These are phyloP conservation scores for Spialia ferax DNA, from an alignment of 2,888 invertebrate genomes.

Conservation along the genomic window DNA sequence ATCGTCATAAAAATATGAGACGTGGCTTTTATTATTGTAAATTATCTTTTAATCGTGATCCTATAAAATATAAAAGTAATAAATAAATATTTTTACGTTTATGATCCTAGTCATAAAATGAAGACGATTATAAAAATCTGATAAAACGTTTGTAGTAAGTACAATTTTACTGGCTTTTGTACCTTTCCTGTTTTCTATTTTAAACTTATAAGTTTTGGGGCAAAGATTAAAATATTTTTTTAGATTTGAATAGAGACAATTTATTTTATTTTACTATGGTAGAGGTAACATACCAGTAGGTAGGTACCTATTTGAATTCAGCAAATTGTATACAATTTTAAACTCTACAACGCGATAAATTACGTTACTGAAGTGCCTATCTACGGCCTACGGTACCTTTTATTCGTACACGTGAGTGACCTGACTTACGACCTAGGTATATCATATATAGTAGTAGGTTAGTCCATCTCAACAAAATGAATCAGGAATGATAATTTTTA, in stretches of 20 bases:
- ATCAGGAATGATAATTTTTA: background rate
- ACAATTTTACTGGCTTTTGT: background rate
- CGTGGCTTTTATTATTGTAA: constrained; percentile 49
- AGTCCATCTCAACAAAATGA: background rate
- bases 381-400: too few relatives aligned
- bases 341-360: background rate
- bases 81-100: background rate
- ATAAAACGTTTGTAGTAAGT: background rate
- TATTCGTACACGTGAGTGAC: background rate
- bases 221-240: background rate
- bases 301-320: too few relatives aligned
- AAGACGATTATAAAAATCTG: constrained; percentile 15
- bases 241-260: background rate
- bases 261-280: too few relatives aligned
- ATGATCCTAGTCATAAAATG: constrained; percentile 18
- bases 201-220: background rate
- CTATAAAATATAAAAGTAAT: constrained; percentile 14
- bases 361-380: too few relatives aligned
- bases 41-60: constrained; percentile 3
- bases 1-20: constrained; percentile 48
- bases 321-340: too few relatives aligned
- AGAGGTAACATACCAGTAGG: too few relatives aligned
- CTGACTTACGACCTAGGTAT: background rate
- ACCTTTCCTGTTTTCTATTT: background rate
- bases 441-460: background rate